Conservation (phyloP, 2,797 vertebrate genomes). For the Neomorphus geoffroyi region DNA sequence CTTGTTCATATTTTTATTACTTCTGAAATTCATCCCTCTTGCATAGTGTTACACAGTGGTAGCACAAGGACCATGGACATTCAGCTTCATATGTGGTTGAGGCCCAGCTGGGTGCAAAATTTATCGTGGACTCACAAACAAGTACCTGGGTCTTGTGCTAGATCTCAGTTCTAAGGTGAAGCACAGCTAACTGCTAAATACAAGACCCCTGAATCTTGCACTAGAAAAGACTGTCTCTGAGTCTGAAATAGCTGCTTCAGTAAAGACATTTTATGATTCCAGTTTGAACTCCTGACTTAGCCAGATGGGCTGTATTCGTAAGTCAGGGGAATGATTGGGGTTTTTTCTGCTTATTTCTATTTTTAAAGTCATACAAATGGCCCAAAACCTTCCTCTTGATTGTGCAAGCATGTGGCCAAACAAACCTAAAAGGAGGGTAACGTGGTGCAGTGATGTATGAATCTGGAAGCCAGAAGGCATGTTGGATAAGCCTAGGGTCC, state of each 20-base stretch:
- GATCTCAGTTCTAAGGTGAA: neutral
- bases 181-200: neutral
- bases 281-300: neutral
- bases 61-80: neutral
- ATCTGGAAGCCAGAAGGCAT: neutral
- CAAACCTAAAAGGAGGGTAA: neutral
- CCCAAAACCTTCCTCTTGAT: neutral
- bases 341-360: neutral
- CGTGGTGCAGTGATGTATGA: neutral
- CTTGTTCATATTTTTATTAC: neutral
- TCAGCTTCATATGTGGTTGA: neutral
- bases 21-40: neutral
- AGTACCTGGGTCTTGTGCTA: neutral
- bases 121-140: neutral
- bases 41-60: neutral
- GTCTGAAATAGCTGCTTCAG: neutral
- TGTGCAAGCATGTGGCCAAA: neutral
- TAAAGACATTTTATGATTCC: neutral
- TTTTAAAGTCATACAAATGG: neutral
- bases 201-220: neutral
- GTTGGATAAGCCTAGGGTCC: neutral
- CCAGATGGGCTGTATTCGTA: neutral
- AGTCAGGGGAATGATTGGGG: accelerated
- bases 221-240: neutral
- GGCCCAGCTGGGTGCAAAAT: neutral